A percentile compares a stretch with the other conserved stretches of the same genome.
These are phyloP conservation scores for Synanthedon andrenaeformis DNA, from an alignment of 2,888 invertebrate species.

Conservation along the genomic window DNA sequence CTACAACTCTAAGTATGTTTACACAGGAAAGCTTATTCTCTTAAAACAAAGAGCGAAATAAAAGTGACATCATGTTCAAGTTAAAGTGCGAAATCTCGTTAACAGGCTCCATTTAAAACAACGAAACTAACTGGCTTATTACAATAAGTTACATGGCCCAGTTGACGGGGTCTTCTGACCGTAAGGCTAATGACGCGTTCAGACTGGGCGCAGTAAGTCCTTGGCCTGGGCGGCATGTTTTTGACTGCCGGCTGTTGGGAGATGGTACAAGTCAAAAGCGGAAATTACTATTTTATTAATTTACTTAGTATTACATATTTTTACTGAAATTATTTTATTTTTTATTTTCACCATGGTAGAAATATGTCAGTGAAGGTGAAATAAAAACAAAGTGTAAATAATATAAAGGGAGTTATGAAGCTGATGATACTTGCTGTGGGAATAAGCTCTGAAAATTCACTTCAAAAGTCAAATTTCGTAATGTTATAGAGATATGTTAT, in stretches of 20 bases:
- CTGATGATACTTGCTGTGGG: too few species aligned
- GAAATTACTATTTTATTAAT: constrained; percentile 1
- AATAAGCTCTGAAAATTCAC: too few species aligned
- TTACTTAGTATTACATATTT: background rate
- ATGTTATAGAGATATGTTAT: too few species aligned
- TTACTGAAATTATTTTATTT: too few species aligned
- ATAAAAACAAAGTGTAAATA: too few species aligned
- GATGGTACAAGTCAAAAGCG: constrained; percentile 8
- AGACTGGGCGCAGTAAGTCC: constrained; percentile 37
- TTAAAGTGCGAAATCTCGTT: constrained; percentile 6
- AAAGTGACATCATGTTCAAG: background rate
- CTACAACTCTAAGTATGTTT: too few species aligned
- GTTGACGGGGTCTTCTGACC: constrained; percentile 24
- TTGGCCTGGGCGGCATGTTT: constrained; percentile 28
- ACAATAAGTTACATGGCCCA: constrained; percentile 22
- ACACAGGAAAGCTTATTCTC: too few species aligned
- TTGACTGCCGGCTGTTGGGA: constrained; percentile 3
- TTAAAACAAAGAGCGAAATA: too few species aligned
- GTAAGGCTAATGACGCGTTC: constrained; percentile 21
- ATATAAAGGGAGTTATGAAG: too few species aligned
- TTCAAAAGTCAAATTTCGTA: too few species aligned
- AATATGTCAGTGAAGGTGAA: too few species aligned
- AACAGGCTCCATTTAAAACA: constrained; percentile 7
- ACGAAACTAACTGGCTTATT: constrained; percentile 11
- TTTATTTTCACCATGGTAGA: too few species aligned